Conservation (phyloP, 1,140 invertebrate genomes). For the Acyrthosiphon pisum region DNA sequence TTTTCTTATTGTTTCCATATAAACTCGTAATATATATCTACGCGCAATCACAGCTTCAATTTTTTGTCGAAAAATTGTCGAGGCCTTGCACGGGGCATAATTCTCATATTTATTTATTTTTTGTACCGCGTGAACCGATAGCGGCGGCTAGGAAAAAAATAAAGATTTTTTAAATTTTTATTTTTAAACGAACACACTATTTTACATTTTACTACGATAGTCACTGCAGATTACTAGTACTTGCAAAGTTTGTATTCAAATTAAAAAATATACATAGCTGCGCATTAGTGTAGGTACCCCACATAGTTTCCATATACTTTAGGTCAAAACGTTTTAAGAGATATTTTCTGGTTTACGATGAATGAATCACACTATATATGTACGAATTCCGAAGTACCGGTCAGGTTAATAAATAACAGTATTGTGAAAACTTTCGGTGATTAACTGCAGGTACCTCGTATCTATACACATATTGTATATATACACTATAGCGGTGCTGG, state of each 20-base stretch:
- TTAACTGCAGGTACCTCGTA: background rate
- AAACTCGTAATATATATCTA: background rate
- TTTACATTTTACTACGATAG: background rate
- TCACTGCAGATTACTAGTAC: background rate
- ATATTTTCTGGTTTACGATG: background rate
- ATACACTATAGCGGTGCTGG: background rate
- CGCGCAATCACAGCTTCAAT: background rate
- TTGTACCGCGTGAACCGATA: background rate
- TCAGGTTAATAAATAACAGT: constrained; percentile 12
- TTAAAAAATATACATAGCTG: background rate
- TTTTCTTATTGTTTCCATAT: background rate
- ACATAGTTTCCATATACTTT: background rate
- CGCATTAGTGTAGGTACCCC: too few relatives aligned
- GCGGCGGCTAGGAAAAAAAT: background rate
- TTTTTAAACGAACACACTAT: background rate
- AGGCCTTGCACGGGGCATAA: background rate
- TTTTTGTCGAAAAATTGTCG: background rate
- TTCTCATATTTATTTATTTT: background rate
- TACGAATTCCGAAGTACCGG: background rate
- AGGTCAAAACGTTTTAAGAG: background rate
- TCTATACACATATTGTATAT: background rate
- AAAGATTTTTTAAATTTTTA: background rate
- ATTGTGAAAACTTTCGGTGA: background rate
- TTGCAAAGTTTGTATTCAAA: background rate
- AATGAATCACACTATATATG: background rate